phyloP scores from a whole-genome alignment of 2,888 invertebrate species.

The Imbricaverruca yamaguchii region DNA sequence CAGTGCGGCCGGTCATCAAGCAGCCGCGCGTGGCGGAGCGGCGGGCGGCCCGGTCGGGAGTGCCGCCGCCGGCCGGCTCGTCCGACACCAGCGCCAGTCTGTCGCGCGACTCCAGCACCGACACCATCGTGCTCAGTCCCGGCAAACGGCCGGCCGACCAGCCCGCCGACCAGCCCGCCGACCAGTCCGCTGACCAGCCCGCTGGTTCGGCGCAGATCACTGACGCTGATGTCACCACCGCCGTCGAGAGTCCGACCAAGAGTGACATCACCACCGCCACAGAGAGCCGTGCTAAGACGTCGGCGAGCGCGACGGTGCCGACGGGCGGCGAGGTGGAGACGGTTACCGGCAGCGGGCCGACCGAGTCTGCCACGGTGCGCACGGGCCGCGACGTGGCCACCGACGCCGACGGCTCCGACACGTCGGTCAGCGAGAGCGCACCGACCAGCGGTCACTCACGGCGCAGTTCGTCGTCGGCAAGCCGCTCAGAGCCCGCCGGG shows the following conservation, averaged over 20 bases:
- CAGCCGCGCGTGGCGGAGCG: constrained; percentile 31
- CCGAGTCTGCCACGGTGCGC: neutral
- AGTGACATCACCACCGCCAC: neutral
- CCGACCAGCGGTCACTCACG: too few species aligned
- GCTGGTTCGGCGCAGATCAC: neutral
- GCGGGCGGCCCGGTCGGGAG: neutral
- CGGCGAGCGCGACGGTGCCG: neutral
- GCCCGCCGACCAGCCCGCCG: neutral
- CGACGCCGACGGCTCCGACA: neutral
- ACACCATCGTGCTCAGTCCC: constrained; percentile 31
- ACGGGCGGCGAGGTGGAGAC: neutral
- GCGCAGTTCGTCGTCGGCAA: neutral
- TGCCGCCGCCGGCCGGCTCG: constrained; percentile 25
- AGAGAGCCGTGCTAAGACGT: neutral
- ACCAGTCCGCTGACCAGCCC: constrained; percentile 18
- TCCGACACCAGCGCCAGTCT: constrained; percentile 27
- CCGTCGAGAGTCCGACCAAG: too few species aligned
- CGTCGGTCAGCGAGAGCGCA: neutral
- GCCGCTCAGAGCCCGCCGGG: neutral
- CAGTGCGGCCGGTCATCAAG: constrained; percentile 32
- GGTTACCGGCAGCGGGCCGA: neutral
- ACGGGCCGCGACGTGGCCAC: neutral
- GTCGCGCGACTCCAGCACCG: constrained; percentile 31
- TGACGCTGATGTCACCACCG: neutral
- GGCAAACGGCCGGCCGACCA: constrained; percentile 25